These are phyloP conservation scores for Pollenia amentaria DNA, from an alignment of 2,888 invertebrate genomes.

Conservation along the genomic window DNA sequence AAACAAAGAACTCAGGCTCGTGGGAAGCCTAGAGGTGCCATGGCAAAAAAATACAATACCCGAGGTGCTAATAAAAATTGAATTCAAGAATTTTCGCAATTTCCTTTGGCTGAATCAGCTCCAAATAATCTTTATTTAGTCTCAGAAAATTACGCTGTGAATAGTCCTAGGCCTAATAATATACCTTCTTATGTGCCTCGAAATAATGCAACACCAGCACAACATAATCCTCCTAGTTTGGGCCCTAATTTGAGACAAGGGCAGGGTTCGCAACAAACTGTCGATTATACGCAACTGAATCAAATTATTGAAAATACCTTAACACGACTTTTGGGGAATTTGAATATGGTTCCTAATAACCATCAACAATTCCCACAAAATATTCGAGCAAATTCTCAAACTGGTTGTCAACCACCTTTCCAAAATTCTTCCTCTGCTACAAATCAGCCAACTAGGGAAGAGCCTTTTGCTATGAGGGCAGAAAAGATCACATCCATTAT, in stretches of 20 bases:
- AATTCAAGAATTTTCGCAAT: neutral
- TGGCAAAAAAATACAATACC: neutral
- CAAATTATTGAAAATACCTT: neutral
- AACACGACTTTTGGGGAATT: neutral
- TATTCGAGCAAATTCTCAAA: too few species aligned
- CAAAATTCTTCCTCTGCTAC: too few species aligned
- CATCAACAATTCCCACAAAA: too few species aligned
- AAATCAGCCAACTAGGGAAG: neutral
- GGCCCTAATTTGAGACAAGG: too few species aligned
- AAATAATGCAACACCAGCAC: too few species aligned
- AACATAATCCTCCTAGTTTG: too few species aligned
- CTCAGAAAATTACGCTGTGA: neutral
- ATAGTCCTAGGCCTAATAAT: too few species aligned
- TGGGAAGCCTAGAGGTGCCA: neutral
- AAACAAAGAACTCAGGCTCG: neutral
- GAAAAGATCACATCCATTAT: constrained; percentile 32
- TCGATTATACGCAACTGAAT: neutral
- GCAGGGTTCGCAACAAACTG: too few species aligned
- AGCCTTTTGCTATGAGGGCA: neutral
- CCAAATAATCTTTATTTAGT: neutral
- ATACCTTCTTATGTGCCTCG: too few species aligned
- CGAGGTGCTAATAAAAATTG: neutral
- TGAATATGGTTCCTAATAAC: neutral
- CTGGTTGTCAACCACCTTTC: too few species aligned
- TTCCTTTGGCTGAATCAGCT: neutral